Evolutionary conservation across 37 sponge, comb jelly and placozoan genomes (phyloP).

Genomic region (Bolinopsis microptera): DNA sequence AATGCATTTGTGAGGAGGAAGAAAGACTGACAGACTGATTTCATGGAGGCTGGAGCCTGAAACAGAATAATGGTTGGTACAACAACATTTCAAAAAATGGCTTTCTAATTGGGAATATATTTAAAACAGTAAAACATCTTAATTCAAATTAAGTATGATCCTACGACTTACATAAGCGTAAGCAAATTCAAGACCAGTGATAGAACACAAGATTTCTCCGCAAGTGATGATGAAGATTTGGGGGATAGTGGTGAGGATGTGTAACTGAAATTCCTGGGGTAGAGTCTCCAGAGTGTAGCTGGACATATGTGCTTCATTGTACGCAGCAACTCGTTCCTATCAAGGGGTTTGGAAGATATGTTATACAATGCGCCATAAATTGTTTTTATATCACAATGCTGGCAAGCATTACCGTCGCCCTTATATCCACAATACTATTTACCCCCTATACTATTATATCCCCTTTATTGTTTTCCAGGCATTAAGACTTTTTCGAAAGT

Average conservation of each 20-base stretch:
- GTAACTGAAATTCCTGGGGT: neutral
- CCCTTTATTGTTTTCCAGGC: too few species aligned
- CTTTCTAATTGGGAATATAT: too few species aligned
- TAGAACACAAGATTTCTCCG: conserved; percentile 98
- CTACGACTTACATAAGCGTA: conserved; percentile 84
- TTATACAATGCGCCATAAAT: too few species aligned
- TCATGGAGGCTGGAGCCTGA: conserved; percentile 96
- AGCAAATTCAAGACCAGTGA: conserved; percentile 97
- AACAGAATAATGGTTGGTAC: neutral
- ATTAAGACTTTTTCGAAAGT: too few species aligned
- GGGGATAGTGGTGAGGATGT: conserved; percentile 82
- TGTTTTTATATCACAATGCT: too few species aligned
- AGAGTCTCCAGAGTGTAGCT: conserved; percentile 36
- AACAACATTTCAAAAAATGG: too few species aligned
- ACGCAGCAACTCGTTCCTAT: neutral
- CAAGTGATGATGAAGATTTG: conserved; percentile 93
- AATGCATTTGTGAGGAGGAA: conserved; percentile 92
- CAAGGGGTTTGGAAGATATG: too few species aligned
- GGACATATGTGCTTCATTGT: neutral
- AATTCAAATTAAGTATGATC: neutral
- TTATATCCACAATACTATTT: too few species aligned
- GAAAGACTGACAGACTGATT: conserved; percentile 90
- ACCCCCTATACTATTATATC: too few species aligned
- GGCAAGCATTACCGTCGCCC: too few species aligned
- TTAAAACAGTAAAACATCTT: too few species aligned